Evolutionary conservation across 1,140 invertebrate genomes (phyloP).

Genomic region (Propsilocerus akamusi): DNA sequence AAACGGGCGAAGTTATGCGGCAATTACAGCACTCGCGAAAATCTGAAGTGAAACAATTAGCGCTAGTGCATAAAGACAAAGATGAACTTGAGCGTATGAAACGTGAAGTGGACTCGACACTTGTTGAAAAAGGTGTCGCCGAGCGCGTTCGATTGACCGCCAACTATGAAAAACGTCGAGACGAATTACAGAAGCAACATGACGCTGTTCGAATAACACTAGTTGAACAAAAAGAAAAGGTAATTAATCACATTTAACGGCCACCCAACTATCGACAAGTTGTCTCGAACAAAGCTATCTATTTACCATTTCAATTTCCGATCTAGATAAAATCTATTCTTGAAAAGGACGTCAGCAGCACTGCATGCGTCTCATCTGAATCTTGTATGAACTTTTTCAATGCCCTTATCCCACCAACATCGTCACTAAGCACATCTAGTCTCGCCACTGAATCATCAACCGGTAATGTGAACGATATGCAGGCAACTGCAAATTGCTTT

Average conservation of each 20-base stretch:
- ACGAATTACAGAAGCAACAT: conserved; percentile 56
- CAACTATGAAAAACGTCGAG: conserved; percentile 51
- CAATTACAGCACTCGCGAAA: conserved; percentile 60
- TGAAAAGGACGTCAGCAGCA: conserved; percentile 21
- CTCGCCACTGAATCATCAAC: background rate
- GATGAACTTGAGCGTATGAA: conserved; percentile 73
- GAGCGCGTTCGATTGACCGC: conserved; percentile 57
- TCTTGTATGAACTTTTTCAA: conserved; percentile 21
- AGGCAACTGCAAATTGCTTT: background rate
- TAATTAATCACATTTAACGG: conserved; percentile 16
- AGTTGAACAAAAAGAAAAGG: conserved; percentile 49
- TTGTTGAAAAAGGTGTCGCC: conserved; percentile 64
- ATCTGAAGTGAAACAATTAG: conserved; percentile 67
- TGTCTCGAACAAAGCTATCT: background rate
- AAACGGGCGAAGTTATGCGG: conserved; percentile 68
- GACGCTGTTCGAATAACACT: conserved; percentile 51
- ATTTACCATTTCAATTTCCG: background rate
- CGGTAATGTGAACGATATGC: background rate
- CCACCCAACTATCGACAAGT: background rate
- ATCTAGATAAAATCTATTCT: conserved; percentile 21
- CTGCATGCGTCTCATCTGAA: conserved; percentile 17
- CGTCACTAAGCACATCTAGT: background rate
- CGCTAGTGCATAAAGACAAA: conserved; percentile 67
- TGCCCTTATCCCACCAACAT: background rate
- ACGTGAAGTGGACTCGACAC: conserved; percentile 48